These are phyloP conservation scores for Odontothrips loti DNA, from an alignment of 2,888 invertebrate genomes.

Conservation along the genomic window DNA sequence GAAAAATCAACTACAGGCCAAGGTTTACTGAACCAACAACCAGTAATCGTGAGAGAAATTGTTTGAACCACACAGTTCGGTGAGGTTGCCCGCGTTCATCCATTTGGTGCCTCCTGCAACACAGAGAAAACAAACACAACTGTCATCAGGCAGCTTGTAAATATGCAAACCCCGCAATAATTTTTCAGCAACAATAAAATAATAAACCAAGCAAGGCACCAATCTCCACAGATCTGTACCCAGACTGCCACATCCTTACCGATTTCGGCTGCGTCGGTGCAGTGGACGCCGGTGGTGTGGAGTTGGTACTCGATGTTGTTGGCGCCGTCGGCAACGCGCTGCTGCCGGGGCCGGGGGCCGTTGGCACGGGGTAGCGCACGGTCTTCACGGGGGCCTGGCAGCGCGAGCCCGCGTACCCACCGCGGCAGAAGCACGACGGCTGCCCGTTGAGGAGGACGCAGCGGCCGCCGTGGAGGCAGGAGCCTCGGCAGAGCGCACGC, in stretches of 20 bases:
- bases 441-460: background rate
- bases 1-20: no score
- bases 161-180: background rate
- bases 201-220: no score
- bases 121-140: background rate
- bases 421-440: conserved; percentile 8
- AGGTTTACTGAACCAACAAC: no score
- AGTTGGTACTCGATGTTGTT: background rate
- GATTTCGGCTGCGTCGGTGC: background rate
- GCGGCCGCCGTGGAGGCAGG: conserved; percentile 16
- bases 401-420: background rate
- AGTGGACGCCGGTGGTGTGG: background rate
- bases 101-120: background rate
- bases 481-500: conserved; percentile 30
- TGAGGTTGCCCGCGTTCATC: no score
- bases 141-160: no score
- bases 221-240: no score
- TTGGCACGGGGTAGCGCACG: background rate
- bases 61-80: no score
- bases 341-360: background rate
- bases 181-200: background rate
- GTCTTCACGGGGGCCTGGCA: background rate
- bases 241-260: no score
- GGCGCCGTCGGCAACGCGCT: background rate
- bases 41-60: no score